Conservation (phyloP, 2,888 invertebrate genomes). For the Amphipyra tragopoginis region DNA sequence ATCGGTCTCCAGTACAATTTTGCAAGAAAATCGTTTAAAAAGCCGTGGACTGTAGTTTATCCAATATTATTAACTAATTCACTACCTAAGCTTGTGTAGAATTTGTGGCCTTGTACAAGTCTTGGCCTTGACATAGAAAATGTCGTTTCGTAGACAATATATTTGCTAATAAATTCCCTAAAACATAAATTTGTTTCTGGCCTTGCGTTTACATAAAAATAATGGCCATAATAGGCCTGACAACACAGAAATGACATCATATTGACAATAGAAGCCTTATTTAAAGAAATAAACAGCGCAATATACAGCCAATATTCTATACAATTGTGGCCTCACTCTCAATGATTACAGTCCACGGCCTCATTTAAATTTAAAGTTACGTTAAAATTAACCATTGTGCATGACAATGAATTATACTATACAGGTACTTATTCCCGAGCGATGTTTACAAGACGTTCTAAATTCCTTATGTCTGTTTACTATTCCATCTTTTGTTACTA, state of each 20-base stretch:
- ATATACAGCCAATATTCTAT: neutral
- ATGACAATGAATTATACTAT: slow-evolving; percentile 43
- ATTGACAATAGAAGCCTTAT: neutral
- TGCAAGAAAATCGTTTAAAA: slow-evolving; percentile 30
- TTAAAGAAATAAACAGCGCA: neutral
- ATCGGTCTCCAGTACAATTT: slow-evolving; percentile 16
- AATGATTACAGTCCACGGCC: slow-evolving; percentile 28
- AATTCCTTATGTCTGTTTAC: neutral
- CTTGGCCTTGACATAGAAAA: neutral
- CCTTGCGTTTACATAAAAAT: neutral
- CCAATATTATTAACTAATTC: slow-evolving; percentile 27
- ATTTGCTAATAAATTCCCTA: neutral
- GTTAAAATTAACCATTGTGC: slow-evolving; percentile 40
- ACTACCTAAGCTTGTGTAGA: slow-evolving; percentile 36
- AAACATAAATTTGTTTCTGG: neutral
- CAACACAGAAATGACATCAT: neutral
- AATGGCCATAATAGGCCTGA: neutral
- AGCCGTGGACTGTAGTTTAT: slow-evolving; percentile 31
- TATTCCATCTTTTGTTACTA: no score
- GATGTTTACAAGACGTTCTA: slow-evolving; percentile 24
- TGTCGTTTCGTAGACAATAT: neutral
- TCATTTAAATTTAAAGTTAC: slow-evolving; percentile 7
- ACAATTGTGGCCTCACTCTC: neutral
- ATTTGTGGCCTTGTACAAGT: slow-evolving; percentile 1
- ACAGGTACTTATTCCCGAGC: slow-evolving; percentile 57